Evolutionary conservation across 2,797 vertebrate species (phyloP).

Genomic region (Octomys mimax): DNA sequence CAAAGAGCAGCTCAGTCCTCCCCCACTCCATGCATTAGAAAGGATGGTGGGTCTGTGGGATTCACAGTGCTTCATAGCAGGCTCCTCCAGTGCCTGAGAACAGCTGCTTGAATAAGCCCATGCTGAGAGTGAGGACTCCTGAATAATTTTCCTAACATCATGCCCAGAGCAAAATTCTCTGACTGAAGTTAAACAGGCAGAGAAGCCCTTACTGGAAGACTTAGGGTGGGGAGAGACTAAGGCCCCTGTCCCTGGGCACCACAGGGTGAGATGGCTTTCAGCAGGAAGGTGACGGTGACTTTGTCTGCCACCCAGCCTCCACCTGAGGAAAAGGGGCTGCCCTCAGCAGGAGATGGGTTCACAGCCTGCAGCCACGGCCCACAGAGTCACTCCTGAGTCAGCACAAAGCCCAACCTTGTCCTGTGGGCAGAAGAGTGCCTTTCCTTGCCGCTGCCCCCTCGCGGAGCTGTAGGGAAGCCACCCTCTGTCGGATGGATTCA

Average conservation of each 20-base stretch:
- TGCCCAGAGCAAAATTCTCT: not conserved
- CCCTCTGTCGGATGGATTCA: not conserved
- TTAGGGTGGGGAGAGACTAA: not conserved
- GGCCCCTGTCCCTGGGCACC: not conserved
- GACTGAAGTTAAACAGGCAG: not conserved
- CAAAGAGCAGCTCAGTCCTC: not conserved
- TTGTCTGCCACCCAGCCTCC: not conserved
- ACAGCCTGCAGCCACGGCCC: not conserved
- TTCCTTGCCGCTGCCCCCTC: not conserved
- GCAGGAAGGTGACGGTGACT: not conserved
- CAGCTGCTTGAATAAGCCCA: not conserved
- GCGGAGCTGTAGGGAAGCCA: not conserved
- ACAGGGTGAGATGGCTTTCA: not conserved
- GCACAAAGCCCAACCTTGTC: not conserved
- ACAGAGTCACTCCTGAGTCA: not conserved
- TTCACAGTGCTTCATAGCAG: not conserved
- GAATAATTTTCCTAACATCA: not conserved
- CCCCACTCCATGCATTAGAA: not conserved
- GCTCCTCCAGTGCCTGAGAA: not conserved
- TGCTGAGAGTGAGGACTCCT: not conserved
- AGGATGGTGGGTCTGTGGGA: not conserved
- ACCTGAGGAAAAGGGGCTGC: fast-evolving
- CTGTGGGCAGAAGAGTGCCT: not conserved
- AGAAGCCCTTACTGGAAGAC: not conserved
- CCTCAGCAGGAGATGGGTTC: not conserved